Percentiles rank a stretch among this genome's conserved stretches.
These are phyloP conservation scores for Apodemia zela DNA, from an alignment of 2,888 invertebrate genomes.

Conservation along the genomic window DNA sequence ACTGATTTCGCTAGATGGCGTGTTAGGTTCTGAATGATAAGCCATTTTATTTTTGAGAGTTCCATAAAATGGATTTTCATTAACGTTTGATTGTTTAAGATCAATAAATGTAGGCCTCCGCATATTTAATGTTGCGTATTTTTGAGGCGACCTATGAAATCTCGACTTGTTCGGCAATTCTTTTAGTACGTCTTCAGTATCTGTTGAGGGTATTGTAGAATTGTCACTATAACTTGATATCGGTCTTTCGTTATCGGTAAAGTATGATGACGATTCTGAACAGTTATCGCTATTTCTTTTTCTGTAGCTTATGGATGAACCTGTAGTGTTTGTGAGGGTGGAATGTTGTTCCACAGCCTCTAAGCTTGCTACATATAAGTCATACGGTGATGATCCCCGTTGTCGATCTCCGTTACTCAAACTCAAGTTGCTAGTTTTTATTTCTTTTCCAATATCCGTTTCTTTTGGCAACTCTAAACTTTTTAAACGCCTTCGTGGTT, in stretches of 20 bases:
- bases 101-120: conserved; percentile 73
- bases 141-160: conserved; percentile 73
- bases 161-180: conserved; percentile 72
- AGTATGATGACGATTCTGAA: conserved; percentile 73
- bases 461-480: conserved; percentile 63
- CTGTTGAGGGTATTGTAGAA: conserved; percentile 73
- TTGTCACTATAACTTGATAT: conserved; percentile 76
- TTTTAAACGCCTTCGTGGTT: conserved; percentile 68
- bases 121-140: conserved; percentile 71
- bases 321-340: conserved; percentile 64
- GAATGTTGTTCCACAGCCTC: conserved; percentile 71
- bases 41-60: conserved; percentile 68
- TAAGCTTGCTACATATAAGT: conserved; percentile 58
- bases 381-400: conserved; percentile 41
- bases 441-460: conserved; percentile 48
- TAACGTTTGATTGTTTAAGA: conserved; percentile 50
- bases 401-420: conserved; percentile 66
- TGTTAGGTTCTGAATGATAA: conserved; percentile 75
- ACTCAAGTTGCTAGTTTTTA: conserved; percentile 57
- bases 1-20: conserved; percentile 58
- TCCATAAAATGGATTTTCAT: conserved; percentile 62
- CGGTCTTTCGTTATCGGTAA: conserved; percentile 73
- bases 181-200: conserved; percentile 72
- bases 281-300: conserved; percentile 75
- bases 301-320: conserved; percentile 66